Conservation (phyloP, 2,888 invertebrate genomes). For the Acanthosoma haemorrhoidale region DNA sequence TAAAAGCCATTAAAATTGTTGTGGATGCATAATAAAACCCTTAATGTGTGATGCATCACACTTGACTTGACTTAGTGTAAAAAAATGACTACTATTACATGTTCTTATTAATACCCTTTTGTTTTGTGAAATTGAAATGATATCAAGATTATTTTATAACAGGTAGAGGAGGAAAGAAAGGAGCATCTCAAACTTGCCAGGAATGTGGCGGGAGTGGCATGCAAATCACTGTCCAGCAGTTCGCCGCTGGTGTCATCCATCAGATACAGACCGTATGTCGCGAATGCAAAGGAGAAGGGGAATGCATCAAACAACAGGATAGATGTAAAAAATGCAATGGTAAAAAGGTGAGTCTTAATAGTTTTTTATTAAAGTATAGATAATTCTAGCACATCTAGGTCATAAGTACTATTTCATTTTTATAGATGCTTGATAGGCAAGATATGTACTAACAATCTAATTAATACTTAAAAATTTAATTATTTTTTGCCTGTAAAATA, state of each 20-base stretch:
- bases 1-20: no score
- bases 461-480: no score
- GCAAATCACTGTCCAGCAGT: constrained; percentile 66
- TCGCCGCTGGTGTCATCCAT: constrained; percentile 75
- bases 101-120: no score
- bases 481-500: no score
- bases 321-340: constrained; percentile 91
- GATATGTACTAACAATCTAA: no score
- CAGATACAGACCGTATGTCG: constrained; percentile 84
- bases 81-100: no score
- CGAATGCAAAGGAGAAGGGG: constrained; percentile 82
- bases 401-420: no score
- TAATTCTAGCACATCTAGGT: background rate
- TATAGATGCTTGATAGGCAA: no score
- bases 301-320: constrained; percentile 80
- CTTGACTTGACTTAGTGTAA: no score
- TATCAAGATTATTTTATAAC: background rate
- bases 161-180: constrained; percentile 87
- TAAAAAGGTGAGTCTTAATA: constrained; percentile 55
- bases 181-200: constrained; percentile 77
- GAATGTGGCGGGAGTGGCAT: constrained; percentile 86
- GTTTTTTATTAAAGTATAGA: background rate
- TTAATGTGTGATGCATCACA: no score
- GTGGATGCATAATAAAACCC: background rate
- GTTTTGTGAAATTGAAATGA: background rate